A percentile compares a stretch with the other conserved stretches of the same genome.
These are phyloP conservation scores for Dicrostonyx torquatus DNA, from an alignment of 2,797 vertebrate species.

Conservation along the genomic window DNA sequence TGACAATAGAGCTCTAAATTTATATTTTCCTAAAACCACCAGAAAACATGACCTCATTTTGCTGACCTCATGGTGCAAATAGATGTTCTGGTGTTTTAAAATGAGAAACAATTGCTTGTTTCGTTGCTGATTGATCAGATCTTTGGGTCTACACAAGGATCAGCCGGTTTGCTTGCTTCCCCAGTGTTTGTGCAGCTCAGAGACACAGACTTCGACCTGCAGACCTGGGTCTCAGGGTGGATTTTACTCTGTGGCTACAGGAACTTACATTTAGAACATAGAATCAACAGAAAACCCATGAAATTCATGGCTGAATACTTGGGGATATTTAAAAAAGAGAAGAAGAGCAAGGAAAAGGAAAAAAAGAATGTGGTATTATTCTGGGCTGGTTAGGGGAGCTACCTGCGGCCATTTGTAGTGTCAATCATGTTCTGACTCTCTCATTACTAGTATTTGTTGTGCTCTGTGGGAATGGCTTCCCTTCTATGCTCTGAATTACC, in stretches of 20 bases:
- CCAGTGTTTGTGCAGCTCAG: not conserved
- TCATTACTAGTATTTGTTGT: constrained; percentile 61
- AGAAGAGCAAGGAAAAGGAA: not conserved
- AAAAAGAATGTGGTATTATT: not conserved
- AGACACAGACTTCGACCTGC: not conserved
- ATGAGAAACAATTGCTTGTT: not conserved
- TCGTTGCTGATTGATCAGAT: constrained; percentile 15
- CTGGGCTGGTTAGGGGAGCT: constrained; percentile 12
- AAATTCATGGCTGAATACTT: not conserved
- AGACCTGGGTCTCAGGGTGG: not conserved
- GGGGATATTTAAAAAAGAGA: not conserved
- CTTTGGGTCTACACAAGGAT: not conserved
- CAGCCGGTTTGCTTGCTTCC: not conserved
- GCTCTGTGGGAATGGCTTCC: not conserved
- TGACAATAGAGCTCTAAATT: constrained; percentile 30
- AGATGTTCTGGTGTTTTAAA: constrained; percentile 35
- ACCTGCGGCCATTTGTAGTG: constrained; percentile 6
- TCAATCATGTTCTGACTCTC: constrained; percentile 45
- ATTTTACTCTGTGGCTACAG: not conserved
- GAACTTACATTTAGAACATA: not conserved
- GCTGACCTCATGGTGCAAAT: constrained; percentile 14
- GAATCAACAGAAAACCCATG: not conserved
- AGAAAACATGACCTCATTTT: constrained; percentile 41
- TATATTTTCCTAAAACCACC: constrained; percentile 51
- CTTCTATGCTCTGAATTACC: constrained; percentile 19